Conservation (phyloP, 2,797 vertebrate species). For the Gephyroberyx darwinii region DNA sequence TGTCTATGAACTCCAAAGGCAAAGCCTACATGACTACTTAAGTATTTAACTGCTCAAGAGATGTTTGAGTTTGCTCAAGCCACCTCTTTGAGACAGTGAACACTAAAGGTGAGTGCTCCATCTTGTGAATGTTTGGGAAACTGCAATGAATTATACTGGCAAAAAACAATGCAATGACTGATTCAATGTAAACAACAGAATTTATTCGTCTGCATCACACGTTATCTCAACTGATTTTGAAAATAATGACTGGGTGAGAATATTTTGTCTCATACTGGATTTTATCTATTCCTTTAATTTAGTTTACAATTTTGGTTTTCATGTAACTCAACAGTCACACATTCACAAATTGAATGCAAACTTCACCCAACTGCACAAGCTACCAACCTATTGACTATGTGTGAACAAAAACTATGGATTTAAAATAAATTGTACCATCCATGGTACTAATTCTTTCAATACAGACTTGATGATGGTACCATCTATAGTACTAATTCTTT, state of each 20-base stretch:
- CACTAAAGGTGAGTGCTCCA: constrained; percentile 44
- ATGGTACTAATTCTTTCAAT: neutral
- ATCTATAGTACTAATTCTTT: neutral
- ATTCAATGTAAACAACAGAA: neutral
- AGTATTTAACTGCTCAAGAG: too few relatives aligned
- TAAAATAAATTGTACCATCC: neutral
- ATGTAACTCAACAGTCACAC: neutral
- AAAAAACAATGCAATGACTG: neutral
- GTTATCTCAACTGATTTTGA: neutral
- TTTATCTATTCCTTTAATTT: neutral
- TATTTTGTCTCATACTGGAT: neutral
- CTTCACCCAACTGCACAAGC: too few relatives aligned
- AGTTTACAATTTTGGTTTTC: neutral
- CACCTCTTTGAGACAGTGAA: neutral
- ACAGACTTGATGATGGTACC: neutral
- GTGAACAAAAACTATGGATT: neutral
- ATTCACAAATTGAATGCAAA: neutral
- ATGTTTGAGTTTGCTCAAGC: too few relatives aligned
- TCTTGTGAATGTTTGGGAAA: constrained; percentile 58
- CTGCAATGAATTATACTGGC: constrained; percentile 17
- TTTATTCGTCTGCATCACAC: neutral
- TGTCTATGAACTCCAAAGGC: neutral
- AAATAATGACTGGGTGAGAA: neutral
- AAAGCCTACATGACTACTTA: neutral
- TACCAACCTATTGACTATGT: neutral